Evolutionary conservation across 2,888 invertebrate species (phyloP).

Genomic region (Archips crataeganus): DNA sequence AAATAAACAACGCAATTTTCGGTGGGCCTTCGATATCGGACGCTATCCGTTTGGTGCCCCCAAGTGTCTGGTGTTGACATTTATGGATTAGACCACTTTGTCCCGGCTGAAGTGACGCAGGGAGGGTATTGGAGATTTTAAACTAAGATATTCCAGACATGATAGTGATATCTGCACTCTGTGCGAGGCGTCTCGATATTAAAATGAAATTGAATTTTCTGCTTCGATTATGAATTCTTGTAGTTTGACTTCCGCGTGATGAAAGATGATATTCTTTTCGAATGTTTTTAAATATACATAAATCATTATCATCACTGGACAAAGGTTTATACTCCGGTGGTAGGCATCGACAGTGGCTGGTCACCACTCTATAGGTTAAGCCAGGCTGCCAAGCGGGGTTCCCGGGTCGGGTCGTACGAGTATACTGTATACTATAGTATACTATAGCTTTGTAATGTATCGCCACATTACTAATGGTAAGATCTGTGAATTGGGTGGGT

Average conservation of each 20-base stretch:
- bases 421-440: no score
- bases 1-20: conserved; percentile 60
- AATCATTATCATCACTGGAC: no score
- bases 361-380: no score
- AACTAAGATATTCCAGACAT: conserved; percentile 26
- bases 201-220: conserved; percentile 17
- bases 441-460: no score
- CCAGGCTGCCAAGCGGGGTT: no score
- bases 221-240: conserved; percentile 5
- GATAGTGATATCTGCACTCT: conserved; percentile 16
- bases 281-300: no score
- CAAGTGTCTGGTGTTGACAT: conserved; percentile 38
- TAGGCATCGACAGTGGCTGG: no score
- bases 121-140: conserved; percentile 35
- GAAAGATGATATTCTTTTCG: neutral
- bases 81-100: conserved; percentile 42
- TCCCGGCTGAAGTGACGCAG: conserved; percentile 18
- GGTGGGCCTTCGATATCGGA: conserved; percentile 44
- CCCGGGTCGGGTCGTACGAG: no score
- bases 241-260: conserved; percentile 9
- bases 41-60: conserved; percentile 17
- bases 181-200: conserved; percentile 13
- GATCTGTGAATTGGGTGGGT: no score
- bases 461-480: no score
- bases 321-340: no score